Evolutionary conservation across 2,797 vertebrate species (phyloP).

Genomic region (Tokudaia muenninki): DNA sequence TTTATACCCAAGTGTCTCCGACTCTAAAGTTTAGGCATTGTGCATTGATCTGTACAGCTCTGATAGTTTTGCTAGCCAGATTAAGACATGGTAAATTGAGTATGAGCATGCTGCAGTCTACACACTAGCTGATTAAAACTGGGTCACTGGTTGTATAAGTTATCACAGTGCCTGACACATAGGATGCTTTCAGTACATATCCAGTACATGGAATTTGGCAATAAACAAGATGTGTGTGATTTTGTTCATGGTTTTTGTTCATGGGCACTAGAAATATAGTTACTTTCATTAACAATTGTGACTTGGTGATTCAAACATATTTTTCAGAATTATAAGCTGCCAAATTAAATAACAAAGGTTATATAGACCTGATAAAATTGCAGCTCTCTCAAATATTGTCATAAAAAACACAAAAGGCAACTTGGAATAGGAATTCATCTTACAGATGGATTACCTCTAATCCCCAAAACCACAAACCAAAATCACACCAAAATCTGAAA

Average conservation of each 20-base stretch:
- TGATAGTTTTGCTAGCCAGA: background rate
- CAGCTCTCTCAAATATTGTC: background rate
- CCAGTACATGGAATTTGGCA: background rate
- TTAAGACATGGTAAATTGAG: background rate
- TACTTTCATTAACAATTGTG: conserved; percentile 37
- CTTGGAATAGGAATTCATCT: background rate
- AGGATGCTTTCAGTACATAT: background rate
- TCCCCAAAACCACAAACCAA: background rate
- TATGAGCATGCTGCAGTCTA: background rate
- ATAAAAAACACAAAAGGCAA: background rate
- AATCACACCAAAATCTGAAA: background rate
- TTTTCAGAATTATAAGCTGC: conserved; percentile 13
- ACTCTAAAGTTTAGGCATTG: background rate
- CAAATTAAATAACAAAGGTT: conserved; percentile 11
- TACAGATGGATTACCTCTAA: background rate
- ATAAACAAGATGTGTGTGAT: background rate
- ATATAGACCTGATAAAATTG: background rate
- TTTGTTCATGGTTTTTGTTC: background rate
- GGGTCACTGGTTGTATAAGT: background rate
- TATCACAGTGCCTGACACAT: background rate
- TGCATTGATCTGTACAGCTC: background rate
- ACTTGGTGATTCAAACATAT: background rate
- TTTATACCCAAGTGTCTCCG: background rate
- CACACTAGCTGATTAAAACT: background rate
- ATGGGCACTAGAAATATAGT: background rate